Evolutionary conservation across 2,113 vertebrate genomes (phyloP).

Genomic region (Caloenas nicobarica): DNA sequence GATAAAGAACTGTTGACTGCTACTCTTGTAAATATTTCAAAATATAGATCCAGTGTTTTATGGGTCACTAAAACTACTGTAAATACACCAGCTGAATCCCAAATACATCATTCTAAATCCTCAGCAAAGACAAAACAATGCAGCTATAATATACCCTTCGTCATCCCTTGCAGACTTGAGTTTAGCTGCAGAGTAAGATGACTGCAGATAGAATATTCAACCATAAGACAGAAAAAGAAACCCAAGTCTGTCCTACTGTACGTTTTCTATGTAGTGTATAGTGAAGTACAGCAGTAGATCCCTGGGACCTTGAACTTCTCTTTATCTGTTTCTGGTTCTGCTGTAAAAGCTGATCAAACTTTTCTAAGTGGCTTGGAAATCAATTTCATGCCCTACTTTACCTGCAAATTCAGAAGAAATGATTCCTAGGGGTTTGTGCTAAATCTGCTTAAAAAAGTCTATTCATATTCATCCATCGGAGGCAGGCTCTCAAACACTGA

Average conservation of each 20-base stretch:
- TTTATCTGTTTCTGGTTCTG: background rate
- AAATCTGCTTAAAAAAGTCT: background rate
- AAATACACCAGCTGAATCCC: slow-evolving; percentile 65
- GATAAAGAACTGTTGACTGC: slow-evolving; percentile 43
- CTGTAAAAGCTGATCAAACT: background rate
- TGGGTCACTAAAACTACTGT: slow-evolving; percentile 65
- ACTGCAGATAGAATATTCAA: background rate
- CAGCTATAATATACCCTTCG: background rate
- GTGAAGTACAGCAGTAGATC: background rate
- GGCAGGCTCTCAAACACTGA: background rate
- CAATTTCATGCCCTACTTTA: background rate
- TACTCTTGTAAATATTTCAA: slow-evolving; percentile 40
- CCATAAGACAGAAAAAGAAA: background rate
- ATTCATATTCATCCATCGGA: background rate
- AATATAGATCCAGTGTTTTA: slow-evolving; percentile 14
- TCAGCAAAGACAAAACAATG: slow-evolving; percentile 36
- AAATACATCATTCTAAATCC: slow-evolving; percentile 66
- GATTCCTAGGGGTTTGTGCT: background rate
- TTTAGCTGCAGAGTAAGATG: slow-evolving; percentile 14
- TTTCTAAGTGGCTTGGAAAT: background rate
- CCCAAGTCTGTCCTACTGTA: background rate
- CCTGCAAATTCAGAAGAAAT: background rate
- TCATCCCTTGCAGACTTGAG: background rate
- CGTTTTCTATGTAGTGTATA: background rate
- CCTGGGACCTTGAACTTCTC: background rate